Evolutionary conservation across 1,140 invertebrate species (phyloP).

Genomic region (Diorhabda sublineata): DNA sequence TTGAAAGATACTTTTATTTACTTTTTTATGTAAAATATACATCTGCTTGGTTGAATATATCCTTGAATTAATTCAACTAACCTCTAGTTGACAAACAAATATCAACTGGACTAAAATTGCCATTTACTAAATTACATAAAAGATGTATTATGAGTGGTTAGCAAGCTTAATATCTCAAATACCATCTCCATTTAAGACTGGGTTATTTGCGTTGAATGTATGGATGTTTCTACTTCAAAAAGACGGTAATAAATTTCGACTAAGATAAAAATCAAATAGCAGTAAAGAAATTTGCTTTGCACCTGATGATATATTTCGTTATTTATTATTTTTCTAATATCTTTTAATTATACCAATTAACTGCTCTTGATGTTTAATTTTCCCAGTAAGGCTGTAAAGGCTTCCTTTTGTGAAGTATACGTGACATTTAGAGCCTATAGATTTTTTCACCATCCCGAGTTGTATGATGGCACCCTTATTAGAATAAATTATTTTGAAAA

Average conservation of each 20-base stretch:
- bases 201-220: slow-evolving; percentile 9
- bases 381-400: too few species aligned
- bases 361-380: too few species aligned
- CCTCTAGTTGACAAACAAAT: too few species aligned
- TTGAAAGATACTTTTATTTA: neutral
- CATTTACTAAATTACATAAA: neutral
- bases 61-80: too few species aligned
- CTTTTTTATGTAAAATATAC: neutral
- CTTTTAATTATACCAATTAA: too few species aligned
- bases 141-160: slow-evolving; percentile 6
- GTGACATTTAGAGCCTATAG: too few species aligned
- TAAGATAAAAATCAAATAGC: neutral
- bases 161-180: slow-evolving; percentile 4
- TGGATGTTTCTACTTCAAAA: neutral
- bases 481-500: too few species aligned
- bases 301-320: neutral
- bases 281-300: neutral
- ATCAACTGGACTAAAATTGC: neutral
- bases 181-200: slow-evolving; percentile 5
- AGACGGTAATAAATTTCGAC: neutral
- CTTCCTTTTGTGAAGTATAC: too few species aligned
- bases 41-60: too few species aligned
- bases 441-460: too few species aligned
- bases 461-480: too few species aligned
- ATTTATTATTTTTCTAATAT: too few species aligned